Evolutionary conservation across 2,888 invertebrate genomes (phyloP).

Genomic region (Ferrisia virgata): DNA sequence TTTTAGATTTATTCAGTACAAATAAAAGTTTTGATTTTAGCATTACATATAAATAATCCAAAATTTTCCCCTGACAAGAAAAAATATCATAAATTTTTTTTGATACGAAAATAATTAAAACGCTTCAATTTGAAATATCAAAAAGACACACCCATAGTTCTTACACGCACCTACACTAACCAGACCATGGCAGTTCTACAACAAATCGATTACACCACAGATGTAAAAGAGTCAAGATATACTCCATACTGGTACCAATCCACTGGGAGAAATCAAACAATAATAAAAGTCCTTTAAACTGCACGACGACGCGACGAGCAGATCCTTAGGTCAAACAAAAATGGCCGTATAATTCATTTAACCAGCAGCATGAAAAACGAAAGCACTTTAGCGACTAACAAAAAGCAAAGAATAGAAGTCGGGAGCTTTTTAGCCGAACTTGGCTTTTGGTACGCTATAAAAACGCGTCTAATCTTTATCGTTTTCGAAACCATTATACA

Average conservation of each 20-base stretch:
- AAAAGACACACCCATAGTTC: too few relatives aligned
- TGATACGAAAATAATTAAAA: too few relatives aligned
- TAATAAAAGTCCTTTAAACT: not conserved
- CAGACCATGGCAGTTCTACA: too few relatives aligned
- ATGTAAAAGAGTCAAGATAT: too few relatives aligned
- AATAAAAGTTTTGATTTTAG: too few relatives aligned
- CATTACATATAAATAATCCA: too few relatives aligned
- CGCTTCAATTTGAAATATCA: too few relatives aligned
- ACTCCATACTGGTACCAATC: not conserved
- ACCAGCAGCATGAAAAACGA: not conserved
- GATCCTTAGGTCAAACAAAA: constrained; percentile 2
- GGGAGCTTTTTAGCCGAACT: not conserved
- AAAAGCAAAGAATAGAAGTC: not conserved
- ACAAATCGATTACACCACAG: too few relatives aligned
- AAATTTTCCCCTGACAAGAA: too few relatives aligned
- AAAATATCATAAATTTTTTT: too few relatives aligned
- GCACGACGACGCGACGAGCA: not conserved
- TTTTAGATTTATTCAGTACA: too few relatives aligned
- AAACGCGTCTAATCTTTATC: constrained; percentile 17
- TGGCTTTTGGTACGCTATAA: not conserved
- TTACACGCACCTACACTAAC: too few relatives aligned
- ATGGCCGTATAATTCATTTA: not conserved
- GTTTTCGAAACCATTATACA: constrained; percentile 14
- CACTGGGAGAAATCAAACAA: not conserved
- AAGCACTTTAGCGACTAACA: not conserved